Evolutionary conservation across 2,888 invertebrate genomes (phyloP), one percentile per base, ranked within the genome.

Genomic region (Acrobeloides nanus): DNA sequence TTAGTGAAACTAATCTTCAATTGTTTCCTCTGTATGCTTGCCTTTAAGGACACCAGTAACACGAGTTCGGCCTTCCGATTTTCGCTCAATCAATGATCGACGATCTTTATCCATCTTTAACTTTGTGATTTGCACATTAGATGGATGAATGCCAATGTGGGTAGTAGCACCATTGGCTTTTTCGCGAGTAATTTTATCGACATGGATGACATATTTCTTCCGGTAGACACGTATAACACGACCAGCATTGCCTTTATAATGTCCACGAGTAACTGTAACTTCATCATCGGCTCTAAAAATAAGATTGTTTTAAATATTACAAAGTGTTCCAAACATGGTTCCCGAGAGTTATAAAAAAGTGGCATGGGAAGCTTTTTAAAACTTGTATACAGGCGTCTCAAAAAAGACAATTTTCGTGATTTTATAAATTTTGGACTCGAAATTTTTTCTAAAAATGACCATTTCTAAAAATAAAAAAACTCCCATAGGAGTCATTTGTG

Each of bases 61-160:
- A 53, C 86, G 85, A 70, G 85, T 81, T 68, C 92, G 85, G 75
- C 93, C 92, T 79, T 87, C 88, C 50, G 89, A 88, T 78, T 92
- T 85, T 72, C 95, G 84, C 78, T 97, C 95, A 59, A 99, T 82
- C 75, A 99, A 92, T 66, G 84, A 83, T 79, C 93, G 93, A 62
- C 97, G 85, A 77, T 95, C 93, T 79, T 90, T 93, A 78, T 99
- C 95, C 84, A 99, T 86, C 81, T 99, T 99, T 77, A 99, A 80
- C 79, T 99, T 99, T 45, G 92, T 90, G 74, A 99, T 88, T 39
- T 38, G 40, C 79, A 88, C 89, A 82, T 95, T 95, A 69, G 93
- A 93, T 61, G 97, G 93, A 77, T 97, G 93, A 76, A 97, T 93
- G 74, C 95, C 95, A 61, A 97, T 93, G 74, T 92, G 89, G 43